phyloP scores from a whole-genome alignment of 2,797 vertebrate genomes.

The Typhlichthys eigenmanni region DNA sequence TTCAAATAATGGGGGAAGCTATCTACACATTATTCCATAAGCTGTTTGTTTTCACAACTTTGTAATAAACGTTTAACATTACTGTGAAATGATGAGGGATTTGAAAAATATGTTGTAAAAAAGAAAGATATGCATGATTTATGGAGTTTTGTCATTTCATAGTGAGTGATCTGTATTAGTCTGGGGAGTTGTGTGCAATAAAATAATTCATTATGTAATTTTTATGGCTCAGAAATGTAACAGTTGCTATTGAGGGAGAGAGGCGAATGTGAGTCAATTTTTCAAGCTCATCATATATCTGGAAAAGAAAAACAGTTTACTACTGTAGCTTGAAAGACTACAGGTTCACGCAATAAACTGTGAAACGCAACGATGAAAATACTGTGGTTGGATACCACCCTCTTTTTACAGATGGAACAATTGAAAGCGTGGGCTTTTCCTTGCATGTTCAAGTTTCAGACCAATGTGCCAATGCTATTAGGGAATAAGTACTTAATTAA shows the following conservation, averaged over 20 bases:
- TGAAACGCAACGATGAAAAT: conserved; percentile 23
- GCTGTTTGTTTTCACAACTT: no score
- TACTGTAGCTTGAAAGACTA: conserved; percentile 14
- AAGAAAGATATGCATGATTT: neutral
- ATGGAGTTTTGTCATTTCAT: neutral
- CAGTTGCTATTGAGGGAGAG: conserved; percentile 20
- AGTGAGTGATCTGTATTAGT: neutral
- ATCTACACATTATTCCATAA: no score
- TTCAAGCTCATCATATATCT: neutral
- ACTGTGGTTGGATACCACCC: no score
- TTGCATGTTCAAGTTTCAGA: conserved; percentile 9
- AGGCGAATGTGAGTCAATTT: conserved; percentile 13
- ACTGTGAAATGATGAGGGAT: neutral
- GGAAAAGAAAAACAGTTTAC: conserved; percentile 15
- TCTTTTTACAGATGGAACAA: no score
- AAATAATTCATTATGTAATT: conserved; percentile 2
- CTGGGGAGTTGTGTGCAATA: neutral
- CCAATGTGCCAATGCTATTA: conserved; percentile 18
- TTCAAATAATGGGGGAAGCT: no score
- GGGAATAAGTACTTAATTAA: conserved; percentile 4
- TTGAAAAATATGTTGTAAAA: neutral
- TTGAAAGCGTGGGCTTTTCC: no score
- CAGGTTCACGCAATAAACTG: conserved; percentile 31
- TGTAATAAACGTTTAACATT: no score
- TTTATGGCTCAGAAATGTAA: conserved; percentile 8